Conservation (phyloP, 1,140 invertebrate genomes). For the Diorhabda sublineata region DNA sequence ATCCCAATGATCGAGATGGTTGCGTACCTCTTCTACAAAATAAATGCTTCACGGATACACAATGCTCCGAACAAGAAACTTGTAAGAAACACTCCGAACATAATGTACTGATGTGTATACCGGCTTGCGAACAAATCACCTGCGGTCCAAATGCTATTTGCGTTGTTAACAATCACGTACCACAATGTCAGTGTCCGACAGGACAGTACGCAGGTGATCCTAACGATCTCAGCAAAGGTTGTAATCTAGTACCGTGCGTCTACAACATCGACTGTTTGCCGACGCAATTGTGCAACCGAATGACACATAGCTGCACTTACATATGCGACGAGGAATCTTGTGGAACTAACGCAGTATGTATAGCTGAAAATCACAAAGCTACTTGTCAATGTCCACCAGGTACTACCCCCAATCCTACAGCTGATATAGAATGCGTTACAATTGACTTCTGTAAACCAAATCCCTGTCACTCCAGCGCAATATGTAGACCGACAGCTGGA, state of each 20-base stretch:
- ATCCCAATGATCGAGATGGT: constrained; percentile 83
- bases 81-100: constrained; percentile 53
- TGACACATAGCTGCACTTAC: constrained; percentile 77
- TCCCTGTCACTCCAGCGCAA: constrained; percentile 75
- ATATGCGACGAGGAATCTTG: constrained; percentile 78
- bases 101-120: constrained; percentile 55
- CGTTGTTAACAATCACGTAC: constrained; percentile 80
- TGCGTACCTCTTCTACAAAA: constrained; percentile 68
- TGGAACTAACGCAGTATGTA: constrained; percentile 82
- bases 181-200: constrained; percentile 82
- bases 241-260: constrained; percentile 75
- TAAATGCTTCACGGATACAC: constrained; percentile 71
- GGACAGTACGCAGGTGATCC: constrained; percentile 81
- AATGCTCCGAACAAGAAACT: constrained; percentile 75
- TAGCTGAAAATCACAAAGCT: constrained; percentile 76
- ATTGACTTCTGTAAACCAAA: constrained; percentile 68
- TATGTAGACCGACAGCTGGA: constrained; percentile 64
- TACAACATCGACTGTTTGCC: constrained; percentile 78
- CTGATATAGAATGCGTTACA: constrained; percentile 72
- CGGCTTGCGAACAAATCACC: constrained; percentile 68
- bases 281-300: constrained; percentile 73
- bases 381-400: constrained; percentile 80
- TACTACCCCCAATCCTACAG: constrained; percentile 70
- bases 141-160: constrained; percentile 84
- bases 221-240: constrained; percentile 67